phyloP scores from a whole-genome alignment of 2,797 vertebrate genomes.

The Sebastes dallii region DNA sequence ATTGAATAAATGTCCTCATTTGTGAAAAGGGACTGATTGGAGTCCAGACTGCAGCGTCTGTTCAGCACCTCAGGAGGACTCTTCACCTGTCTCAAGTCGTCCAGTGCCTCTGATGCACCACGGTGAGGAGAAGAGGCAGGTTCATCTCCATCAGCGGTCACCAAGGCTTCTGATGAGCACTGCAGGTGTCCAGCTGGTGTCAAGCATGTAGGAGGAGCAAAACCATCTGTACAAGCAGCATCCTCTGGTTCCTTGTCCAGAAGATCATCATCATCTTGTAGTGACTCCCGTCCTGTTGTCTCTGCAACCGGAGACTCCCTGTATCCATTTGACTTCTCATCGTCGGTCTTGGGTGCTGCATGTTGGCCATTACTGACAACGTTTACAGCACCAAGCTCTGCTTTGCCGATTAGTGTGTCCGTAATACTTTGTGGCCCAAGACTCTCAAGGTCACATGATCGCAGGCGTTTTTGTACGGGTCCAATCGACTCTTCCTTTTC shows the following conservation, averaged over 20 bases:
- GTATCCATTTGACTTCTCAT: conserved; percentile 14
- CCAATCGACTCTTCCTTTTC: conserved; percentile 36
- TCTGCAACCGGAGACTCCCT: neutral
- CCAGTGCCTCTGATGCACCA: neutral
- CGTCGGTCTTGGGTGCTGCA: neutral
- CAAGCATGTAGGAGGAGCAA: neutral
- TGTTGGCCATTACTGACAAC: neutral
- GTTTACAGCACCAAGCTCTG: neutral
- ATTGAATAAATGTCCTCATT: neutral
- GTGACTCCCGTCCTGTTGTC: neutral
- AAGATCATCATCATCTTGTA: neutral
- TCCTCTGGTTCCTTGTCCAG: neutral
- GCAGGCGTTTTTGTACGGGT: conserved; percentile 50
- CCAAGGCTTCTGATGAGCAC: conserved; percentile 1
- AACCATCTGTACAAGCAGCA: neutral
- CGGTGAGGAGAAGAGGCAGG: neutral
- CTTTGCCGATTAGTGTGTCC: neutral
- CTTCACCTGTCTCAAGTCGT: neutral
- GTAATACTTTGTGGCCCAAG: neutral
- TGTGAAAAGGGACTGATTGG: neutral
- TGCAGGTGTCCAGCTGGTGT: neutral
- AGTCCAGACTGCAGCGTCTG: neutral
- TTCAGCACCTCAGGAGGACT: neutral
- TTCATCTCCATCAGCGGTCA: neutral
- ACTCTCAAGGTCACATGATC: conserved; percentile 15